Evolutionary conservation across 2,888 invertebrate genomes (phyloP), one percentile per base, ranked within the genome.

Genomic region (Calliopum simillimum): DNA sequence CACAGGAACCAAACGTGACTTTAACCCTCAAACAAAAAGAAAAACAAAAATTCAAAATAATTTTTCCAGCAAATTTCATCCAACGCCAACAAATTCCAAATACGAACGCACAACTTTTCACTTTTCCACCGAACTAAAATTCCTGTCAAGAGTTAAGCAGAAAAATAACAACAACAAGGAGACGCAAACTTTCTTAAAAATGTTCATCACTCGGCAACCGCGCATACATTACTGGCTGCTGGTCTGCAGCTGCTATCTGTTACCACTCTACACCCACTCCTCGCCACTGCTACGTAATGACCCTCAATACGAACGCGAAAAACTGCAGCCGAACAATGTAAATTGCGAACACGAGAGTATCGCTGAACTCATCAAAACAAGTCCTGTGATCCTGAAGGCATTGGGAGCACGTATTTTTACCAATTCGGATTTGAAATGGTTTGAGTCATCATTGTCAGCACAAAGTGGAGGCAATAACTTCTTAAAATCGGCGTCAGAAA

Each of bases 301-400:
- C 33, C 33, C 33, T 8, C 25, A 2, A 16, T 23, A 49, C 49
- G 41, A 13, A 43, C 25, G 41, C 13, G 70, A 43, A 19, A 65
- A 53, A 51, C 33, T 16, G 21, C 23, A 67, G 16, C 67, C 19
- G 13, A 23, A 55, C 55, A 59, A 44, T 67, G 74, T 74, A 67
- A 78, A 78, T 44, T 86, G 86, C 72, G 80, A 80, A 76, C 82
- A 85, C 76, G 81, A 85, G 76, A 84, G 82, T 75, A 80, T 85
- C 71, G 81, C 80, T 66, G 84, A 85, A 73, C 80, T 86, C 77
- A 86, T 86, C 79, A 85, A 82, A 79, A 82, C 80, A 73, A 86
- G 85, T 80, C 86, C 85, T 73, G 82, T 86, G 74, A 86, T 86
- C 77, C 79, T 86, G 59, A 86, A 85, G 75, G 85, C 85, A 44